These are phyloP conservation scores for Nerophis ophidion DNA, from an alignment of 2,113 vertebrate species.

Conservation along the genomic window DNA sequence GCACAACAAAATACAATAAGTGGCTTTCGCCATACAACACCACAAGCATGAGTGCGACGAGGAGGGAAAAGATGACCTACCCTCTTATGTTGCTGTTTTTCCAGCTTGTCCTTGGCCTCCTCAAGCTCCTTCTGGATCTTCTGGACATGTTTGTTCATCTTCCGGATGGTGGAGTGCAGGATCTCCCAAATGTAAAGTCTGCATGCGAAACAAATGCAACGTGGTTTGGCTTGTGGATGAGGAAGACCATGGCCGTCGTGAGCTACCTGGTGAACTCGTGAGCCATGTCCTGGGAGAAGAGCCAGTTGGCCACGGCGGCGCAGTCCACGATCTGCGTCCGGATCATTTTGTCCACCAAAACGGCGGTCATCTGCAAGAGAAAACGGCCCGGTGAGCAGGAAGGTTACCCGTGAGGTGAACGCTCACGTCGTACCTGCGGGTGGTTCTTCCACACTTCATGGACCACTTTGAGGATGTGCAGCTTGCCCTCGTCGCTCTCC, in stretches of 20 bases:
- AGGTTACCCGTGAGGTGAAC: not conserved
- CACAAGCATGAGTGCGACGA: not conserved
- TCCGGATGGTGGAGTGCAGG: slow-evolving; percentile 94
- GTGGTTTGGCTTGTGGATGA: not conserved
- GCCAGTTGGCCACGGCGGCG: slow-evolving; percentile 96
- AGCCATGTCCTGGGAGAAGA: slow-evolving; percentile 93
- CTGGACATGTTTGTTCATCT: slow-evolving; percentile 98
- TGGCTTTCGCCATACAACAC: too few relatives aligned
- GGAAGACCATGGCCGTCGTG: not conserved
- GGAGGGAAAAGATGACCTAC: slow-evolving; percentile 31
- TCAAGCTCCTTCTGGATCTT: slow-evolving; percentile 97
- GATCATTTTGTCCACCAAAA: slow-evolving; percentile 96
- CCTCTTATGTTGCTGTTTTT: slow-evolving; percentile 87
- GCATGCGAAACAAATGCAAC: not conserved
- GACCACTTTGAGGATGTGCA: slow-evolving; percentile 88
- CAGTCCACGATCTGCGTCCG: slow-evolving; percentile 97
- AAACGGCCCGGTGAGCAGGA: not conserved
- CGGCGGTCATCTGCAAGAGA: slow-evolving; percentile 83
- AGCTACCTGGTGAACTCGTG: slow-evolving; percentile 92
- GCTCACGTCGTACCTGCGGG: slow-evolving; percentile 78
- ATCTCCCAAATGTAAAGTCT: slow-evolving; percentile 98
- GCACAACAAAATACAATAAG: too few relatives aligned
- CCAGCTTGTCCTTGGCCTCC: slow-evolving; percentile 89
- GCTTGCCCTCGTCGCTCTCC: slow-evolving; percentile 92
- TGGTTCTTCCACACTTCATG: slow-evolving; percentile 95